phyloP scores from a whole-genome alignment of 2,888 invertebrate genomes.

The Pilophorus perplexus region DNA sequence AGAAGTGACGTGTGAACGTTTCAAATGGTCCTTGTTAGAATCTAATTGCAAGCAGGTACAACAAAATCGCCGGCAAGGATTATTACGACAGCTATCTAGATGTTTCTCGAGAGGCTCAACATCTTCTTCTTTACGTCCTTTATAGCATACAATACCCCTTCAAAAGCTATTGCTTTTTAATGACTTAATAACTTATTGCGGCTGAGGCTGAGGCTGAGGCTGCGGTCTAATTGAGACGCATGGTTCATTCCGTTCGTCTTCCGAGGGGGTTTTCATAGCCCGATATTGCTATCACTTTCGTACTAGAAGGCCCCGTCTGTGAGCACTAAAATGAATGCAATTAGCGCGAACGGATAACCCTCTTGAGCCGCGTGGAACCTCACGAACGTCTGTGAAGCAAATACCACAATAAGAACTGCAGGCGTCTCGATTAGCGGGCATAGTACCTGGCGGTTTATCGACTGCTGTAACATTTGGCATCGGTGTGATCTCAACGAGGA shows the following conservation, averaged over 20 bases:
- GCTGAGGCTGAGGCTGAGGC: background rate
- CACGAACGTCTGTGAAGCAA: too few relatives aligned
- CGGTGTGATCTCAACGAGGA: too few relatives aligned
- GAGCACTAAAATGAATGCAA: constrained; percentile 30
- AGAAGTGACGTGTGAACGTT: too few relatives aligned
- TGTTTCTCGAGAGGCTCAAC: background rate
- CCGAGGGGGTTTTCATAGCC: constrained; percentile 7
- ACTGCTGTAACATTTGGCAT: too few relatives aligned
- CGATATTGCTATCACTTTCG: constrained; percentile 10
- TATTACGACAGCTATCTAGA: constrained; percentile 17
- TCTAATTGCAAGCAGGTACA: background rate
- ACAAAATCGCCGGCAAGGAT: constrained; percentile 21
- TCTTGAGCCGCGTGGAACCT: too few relatives aligned
- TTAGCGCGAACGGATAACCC: too few relatives aligned
- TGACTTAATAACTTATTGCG: constrained; percentile 32
- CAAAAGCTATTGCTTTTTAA: constrained; percentile 33
- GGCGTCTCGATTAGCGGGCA: too few relatives aligned
- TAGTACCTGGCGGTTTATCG: too few relatives aligned
- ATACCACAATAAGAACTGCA: too few relatives aligned
- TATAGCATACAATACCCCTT: constrained; percentile 12
- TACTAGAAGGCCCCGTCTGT: background rate
- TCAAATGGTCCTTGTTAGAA: constrained; percentile 19
- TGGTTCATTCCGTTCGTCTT: background rate
- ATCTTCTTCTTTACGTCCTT: constrained; percentile 8
- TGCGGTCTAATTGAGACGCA: constrained; percentile 25